These are phyloP conservation scores for Neocrepidodera transversa DNA, from an alignment of 2,888 invertebrate genomes.

Conservation along the genomic window DNA sequence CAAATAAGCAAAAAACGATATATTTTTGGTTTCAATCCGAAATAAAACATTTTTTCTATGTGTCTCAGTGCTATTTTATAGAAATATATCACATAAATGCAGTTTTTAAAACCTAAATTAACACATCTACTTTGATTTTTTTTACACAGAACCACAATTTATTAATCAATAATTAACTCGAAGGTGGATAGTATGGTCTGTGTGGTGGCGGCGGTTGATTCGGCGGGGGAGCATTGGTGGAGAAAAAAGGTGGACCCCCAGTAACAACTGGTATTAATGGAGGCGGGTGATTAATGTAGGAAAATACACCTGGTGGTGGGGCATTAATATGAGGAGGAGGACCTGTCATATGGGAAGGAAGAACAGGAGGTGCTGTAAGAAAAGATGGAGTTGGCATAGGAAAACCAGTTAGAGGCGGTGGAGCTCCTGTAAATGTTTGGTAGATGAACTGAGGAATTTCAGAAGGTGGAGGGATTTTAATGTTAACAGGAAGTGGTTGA, in stretches of 20 bases:
- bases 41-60: too few relatives aligned
- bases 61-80: too few relatives aligned
- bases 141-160: too few relatives aligned
- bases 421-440: slow-evolving; percentile 53
- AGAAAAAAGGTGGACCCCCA: slow-evolving; percentile 56
- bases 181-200: slow-evolving; percentile 41
- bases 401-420: slow-evolving; percentile 46
- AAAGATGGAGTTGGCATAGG: slow-evolving; percentile 59
- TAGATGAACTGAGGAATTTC: slow-evolving; percentile 55
- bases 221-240: slow-evolving; percentile 54
- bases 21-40: too few relatives aligned
- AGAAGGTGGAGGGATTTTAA: slow-evolving; percentile 50
- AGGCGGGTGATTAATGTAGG: slow-evolving; percentile 55
- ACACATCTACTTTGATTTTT: too few relatives aligned
- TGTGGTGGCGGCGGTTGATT: slow-evolving; percentile 34
- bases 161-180: slow-evolving; percentile 33
- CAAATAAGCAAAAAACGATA: too few relatives aligned
- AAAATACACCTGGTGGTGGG: slow-evolving; percentile 48
- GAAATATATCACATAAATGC: too few relatives aligned
- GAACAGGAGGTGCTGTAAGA: slow-evolving; percentile 41
- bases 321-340: slow-evolving; percentile 49
- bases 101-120: too few relatives aligned
- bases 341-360: slow-evolving; percentile 53
- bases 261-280: slow-evolving; percentile 61
- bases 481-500: slow-evolving; percentile 40